These are phyloP conservation scores for Pachypanchax playfairii DNA, from an alignment of 2,113 vertebrate genomes.

Conservation along the genomic window DNA sequence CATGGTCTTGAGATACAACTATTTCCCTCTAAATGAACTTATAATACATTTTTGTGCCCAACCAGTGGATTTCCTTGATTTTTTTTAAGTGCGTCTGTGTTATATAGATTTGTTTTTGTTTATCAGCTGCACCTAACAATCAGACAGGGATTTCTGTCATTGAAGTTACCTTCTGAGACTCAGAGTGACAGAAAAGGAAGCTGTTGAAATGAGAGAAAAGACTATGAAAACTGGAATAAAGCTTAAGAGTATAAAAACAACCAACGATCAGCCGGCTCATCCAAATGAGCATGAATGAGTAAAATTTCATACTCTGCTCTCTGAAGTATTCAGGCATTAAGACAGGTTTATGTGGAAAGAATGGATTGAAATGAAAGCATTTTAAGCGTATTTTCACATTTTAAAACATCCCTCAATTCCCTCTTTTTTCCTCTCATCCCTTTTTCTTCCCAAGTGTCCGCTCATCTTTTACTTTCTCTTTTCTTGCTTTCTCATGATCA, in stretches of 20 bases:
- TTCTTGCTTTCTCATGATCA: conserved; percentile 41
- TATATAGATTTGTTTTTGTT: conserved; percentile 6
- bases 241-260: conserved; percentile 6
- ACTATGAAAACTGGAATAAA: conserved; percentile 9
- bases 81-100: not conserved
- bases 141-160: conserved; percentile 11
- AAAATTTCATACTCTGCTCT: conserved; percentile 36
- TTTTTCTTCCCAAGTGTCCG: conserved; percentile 1
- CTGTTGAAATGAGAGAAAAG: conserved; percentile 2
- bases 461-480: conserved; percentile 59
- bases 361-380: conserved; percentile 29
- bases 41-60: not conserved
- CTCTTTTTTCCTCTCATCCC: conserved; percentile 40
- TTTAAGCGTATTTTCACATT: conserved; percentile 41
- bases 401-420: conserved; percentile 37
- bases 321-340: conserved; percentile 43
- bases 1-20: not conserved
- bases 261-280: conserved; percentile 27
- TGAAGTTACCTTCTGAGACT: conserved; percentile 29
- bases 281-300: conserved; percentile 28
- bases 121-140: conserved; percentile 9
- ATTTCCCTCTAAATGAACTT: not conserved
- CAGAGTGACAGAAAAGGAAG: conserved; percentile 13
- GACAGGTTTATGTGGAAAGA: conserved; percentile 47
- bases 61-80: conserved; percentile 14